Conservation (phyloP, 2,113 vertebrate species). For the Plecturocebus donacophilus region DNA sequence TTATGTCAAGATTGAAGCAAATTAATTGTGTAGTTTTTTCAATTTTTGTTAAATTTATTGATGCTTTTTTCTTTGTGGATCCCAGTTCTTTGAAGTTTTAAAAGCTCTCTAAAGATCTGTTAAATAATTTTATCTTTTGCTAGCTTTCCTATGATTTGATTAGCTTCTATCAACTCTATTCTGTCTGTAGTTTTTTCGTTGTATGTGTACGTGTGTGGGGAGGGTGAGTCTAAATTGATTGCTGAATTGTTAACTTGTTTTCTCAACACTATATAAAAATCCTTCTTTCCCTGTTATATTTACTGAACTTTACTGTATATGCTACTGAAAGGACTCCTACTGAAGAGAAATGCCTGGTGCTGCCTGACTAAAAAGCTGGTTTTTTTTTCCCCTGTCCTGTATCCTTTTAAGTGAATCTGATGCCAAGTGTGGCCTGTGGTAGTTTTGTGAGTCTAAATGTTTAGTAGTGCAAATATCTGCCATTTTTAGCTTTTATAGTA, state of each 20-base stretch:
- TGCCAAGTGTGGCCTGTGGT: neutral
- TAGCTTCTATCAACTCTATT: slow-evolving; percentile 39
- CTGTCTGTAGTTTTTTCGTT: slow-evolving; percentile 6
- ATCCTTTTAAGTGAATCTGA: neutral
- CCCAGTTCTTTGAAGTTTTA: slow-evolving; percentile 7
- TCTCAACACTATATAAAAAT: slow-evolving; percentile 20
- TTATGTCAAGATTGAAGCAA: slow-evolving; percentile 36
- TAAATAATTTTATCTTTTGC: slow-evolving; percentile 53
- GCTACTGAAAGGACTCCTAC: neutral
- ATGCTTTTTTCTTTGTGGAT: slow-evolving; percentile 56
- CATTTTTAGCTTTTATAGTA: slow-evolving; percentile 20
- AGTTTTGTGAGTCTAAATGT: slow-evolving; percentile 19
- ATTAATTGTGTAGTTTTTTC: slow-evolving; percentile 49
- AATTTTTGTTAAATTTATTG: slow-evolving; percentile 43
- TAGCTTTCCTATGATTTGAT: slow-evolving; percentile 36
- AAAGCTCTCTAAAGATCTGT: slow-evolving; percentile 53
- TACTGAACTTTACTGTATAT: neutral
- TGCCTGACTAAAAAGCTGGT: neutral
- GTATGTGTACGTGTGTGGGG: neutral
- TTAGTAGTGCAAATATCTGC: neutral
- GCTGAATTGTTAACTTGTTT: slow-evolving; percentile 42
- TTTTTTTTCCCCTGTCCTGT: neutral
- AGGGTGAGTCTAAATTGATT: neutral
- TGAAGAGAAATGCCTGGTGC: neutral
- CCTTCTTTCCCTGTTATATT: neutral